Evolutionary conservation across 2,888 invertebrate species (phyloP).

Genomic region (Chymomyza amoena): DNA sequence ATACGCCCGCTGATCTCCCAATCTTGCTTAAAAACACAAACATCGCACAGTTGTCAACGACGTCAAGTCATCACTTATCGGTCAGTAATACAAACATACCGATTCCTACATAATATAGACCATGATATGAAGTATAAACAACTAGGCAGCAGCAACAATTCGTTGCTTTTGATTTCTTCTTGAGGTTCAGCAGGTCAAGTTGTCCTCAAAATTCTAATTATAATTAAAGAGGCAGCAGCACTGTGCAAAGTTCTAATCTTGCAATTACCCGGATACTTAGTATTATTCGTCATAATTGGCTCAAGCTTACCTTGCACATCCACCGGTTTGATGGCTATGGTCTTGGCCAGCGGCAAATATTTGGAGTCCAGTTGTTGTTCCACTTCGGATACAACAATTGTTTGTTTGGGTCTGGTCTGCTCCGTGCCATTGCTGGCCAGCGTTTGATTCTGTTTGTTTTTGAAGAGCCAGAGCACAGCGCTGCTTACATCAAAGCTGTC

Average conservation of each 20-base stretch:
- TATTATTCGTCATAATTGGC: not conserved
- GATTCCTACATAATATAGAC: slow-evolving; percentile 31
- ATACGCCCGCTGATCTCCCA: slow-evolving; percentile 33
- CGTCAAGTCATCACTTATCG: slow-evolving; percentile 43
- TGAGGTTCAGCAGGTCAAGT: slow-evolving; percentile 36
- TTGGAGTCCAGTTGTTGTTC: slow-evolving; percentile 85
- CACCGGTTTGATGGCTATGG: slow-evolving; percentile 89
- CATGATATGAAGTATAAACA: slow-evolving; percentile 24
- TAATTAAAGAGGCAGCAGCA: slow-evolving; percentile 23
- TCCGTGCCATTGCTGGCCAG: slow-evolving; percentile 44
- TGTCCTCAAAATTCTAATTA: slow-evolving; percentile 15
- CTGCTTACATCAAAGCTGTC: slow-evolving; percentile 86
- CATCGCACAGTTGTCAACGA: slow-evolving; percentile 42
- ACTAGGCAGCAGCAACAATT: slow-evolving; percentile 5
- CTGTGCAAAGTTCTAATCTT: slow-evolving; percentile 49
- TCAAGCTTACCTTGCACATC: slow-evolving; percentile 81
- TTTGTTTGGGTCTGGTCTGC: slow-evolving; percentile 79
- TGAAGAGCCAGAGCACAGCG: slow-evolving; percentile 90
- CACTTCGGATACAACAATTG: slow-evolving; percentile 88
- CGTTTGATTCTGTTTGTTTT: slow-evolving; percentile 76
- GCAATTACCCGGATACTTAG: slow-evolving; percentile 28
- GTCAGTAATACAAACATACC: slow-evolving; percentile 20
- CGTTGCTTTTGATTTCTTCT: slow-evolving; percentile 31
- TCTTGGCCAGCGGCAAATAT: slow-evolving; percentile 87
- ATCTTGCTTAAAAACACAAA: slow-evolving; percentile 36